These are phyloP conservation scores for Rhagium mordax DNA, from an alignment of 2,888 invertebrate genomes.

Conservation along the genomic window DNA sequence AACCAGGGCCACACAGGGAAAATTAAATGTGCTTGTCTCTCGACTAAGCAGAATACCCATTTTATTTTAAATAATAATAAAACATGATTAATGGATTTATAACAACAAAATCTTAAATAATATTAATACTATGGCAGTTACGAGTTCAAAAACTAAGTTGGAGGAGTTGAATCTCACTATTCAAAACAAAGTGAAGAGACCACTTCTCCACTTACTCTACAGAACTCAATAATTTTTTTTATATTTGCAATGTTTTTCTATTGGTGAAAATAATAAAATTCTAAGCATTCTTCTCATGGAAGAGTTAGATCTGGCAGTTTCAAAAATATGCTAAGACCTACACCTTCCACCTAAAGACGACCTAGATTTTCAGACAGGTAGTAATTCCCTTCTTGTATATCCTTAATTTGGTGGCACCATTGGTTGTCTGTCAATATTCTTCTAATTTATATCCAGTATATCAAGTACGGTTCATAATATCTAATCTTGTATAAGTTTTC, in stretches of 20 bases:
- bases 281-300: constrained; percentile 59
- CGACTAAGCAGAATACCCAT: too few species aligned
- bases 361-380: constrained; percentile 18
- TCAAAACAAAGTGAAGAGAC: constrained; percentile 67
- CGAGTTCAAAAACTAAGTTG: constrained; percentile 64
- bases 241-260: neutral
- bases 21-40: too few species aligned
- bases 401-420: too few species aligned
- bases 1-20: too few species aligned
- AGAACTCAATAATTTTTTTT: too few species aligned
- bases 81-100: too few species aligned
- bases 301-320: constrained; percentile 65
- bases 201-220: constrained; percentile 68
- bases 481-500: too few species aligned
- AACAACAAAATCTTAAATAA: neutral
- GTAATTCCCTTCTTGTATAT: neutral
- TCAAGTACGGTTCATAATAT: too few species aligned
- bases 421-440: too few species aligned
- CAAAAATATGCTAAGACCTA: constrained; percentile 59
- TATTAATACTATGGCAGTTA: neutral
- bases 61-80: too few species aligned
- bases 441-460: too few species aligned
- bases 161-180: constrained; percentile 71
- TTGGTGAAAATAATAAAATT: neutral
- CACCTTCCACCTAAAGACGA: constrained; percentile 61